Base-by-base conservation (phyloP, 1,140 invertebrate genomes). In the Tetramorium parvispinum region DNA sequence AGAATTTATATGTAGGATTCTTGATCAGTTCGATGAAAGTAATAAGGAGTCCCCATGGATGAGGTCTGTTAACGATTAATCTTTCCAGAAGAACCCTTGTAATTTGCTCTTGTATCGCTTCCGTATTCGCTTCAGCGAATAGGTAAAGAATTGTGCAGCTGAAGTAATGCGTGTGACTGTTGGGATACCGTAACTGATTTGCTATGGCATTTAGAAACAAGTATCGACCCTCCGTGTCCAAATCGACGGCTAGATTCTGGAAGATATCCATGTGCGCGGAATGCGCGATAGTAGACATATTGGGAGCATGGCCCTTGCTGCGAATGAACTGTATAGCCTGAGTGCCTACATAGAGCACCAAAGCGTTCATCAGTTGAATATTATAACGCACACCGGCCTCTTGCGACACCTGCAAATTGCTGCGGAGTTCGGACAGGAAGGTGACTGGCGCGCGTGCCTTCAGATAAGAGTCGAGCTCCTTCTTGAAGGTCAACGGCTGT, bases 211-310 rank as follows among this genome's bases (percentile, higher is more conserved):
- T 99, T 91, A 99, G 96, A 95, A 99, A 99, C 89, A 99, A 95
- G 94, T 99, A 99, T 89, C 97, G 95, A 94, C 99, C 99, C 96
- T 99, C 99, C 16, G 98, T 99, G 94, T 99, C 99, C 49, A 99
- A 96, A 95, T 99, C 98, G 3, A 99, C 99, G 18, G 98, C 98
- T 86, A 99, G 96, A 96, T 99, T 99, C 95, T 99, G 99, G 96
- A 99, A 99, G 85, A 99, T 99, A 93, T 99, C 99, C 99, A 99
- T 99, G 93, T 99, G 99, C 0, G 99, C 97, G 27, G 98, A 99
- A 93, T 99, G 99, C 7, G 98, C 98, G 85, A 99, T 99, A 0
- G 99, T 99, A 21, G 98, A 97, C 97, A 99, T 99, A 91, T 97
- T 99, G 0, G 99, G 99, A 6, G 98, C 97, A 86, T 98, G 97